Evolutionary conservation across 2,797 vertebrate species (phyloP).

Genomic region (Hippopotamyrus pictus): DNA sequence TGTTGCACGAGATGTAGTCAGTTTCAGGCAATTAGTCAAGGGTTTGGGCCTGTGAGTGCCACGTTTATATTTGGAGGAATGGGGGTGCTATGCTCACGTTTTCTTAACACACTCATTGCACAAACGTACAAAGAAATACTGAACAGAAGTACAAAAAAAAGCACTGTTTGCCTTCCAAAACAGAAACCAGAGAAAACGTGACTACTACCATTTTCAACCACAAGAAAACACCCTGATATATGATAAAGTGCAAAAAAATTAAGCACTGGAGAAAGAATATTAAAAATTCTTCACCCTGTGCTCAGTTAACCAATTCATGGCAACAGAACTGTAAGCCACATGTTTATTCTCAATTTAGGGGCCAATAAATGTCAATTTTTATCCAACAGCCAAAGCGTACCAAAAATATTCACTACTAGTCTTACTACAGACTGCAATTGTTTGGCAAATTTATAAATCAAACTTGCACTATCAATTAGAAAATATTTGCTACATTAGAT

Average conservation of each 20-base stretch:
- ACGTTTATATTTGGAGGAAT: not conserved
- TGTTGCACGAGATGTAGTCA: not conserved
- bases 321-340: not conserved
- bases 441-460: not conserved
- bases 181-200: not conserved
- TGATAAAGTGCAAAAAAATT: not conserved
- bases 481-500: not conserved
- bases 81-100: not conserved
- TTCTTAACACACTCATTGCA: not conserved
- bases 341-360: not conserved
- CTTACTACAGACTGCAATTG: not conserved
- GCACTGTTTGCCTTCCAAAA: not conserved
- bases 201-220: not conserved
- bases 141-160: not conserved
- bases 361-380: not conserved
- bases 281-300: not conserved
- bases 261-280: not conserved
- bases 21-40: not conserved
- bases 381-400: not conserved
- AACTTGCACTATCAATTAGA: not conserved
- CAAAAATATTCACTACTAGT: not conserved
- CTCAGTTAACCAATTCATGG: not conserved
- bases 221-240: not conserved
- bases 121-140: not conserved
- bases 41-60: not conserved